A percentile compares a stretch with the other conserved stretches of the same genome.
Evolutionary conservation across 1,140 invertebrate species (phyloP).

Genomic region (Drosophila kanapiae): DNA sequence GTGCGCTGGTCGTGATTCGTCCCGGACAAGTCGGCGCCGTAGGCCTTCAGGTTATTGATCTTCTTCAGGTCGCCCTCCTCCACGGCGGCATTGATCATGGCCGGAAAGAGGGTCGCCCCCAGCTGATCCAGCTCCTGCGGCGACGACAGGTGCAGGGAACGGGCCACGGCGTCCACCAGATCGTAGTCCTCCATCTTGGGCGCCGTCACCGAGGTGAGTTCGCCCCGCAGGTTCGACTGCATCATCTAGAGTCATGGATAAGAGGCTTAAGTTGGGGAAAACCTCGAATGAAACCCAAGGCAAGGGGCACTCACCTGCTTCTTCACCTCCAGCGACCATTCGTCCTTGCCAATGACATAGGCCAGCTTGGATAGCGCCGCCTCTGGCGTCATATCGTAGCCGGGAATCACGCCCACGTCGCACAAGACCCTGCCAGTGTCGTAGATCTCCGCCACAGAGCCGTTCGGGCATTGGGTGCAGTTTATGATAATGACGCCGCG

Average conservation of each 20-base stretch:
- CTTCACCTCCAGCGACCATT: conserved; percentile 91
- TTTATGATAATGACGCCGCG: conserved; percentile 96
- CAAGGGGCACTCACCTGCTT: conserved; percentile 79
- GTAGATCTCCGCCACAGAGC: conserved; percentile 92
- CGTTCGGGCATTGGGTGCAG: conserved; percentile 94
- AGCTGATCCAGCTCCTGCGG: conserved; percentile 90
- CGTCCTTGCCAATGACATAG: conserved; percentile 94
- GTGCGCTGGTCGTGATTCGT: conserved; percentile 93
- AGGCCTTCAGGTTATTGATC: conserved; percentile 84
- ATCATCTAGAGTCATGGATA: conserved; percentile 88
- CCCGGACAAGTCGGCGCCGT: conserved; percentile 91
- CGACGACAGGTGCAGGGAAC: conserved; percentile 89
- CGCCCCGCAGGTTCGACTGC: conserved; percentile 89
- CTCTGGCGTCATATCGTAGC: conserved; percentile 98
- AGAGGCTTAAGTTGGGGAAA: neutral
- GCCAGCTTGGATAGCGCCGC: conserved; percentile 96
- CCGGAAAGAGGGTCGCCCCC: conserved; percentile 91
- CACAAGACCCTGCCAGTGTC: conserved; percentile 90
- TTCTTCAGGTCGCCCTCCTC: conserved; percentile 88
- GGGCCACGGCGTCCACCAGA: conserved; percentile 89
- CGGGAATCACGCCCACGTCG: conserved; percentile 92
- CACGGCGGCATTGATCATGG: conserved; percentile 91
- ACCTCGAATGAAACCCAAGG: neutral
- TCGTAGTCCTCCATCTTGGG: conserved; percentile 83
- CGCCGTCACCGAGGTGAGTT: conserved; percentile 86